phyloP scores from a whole-genome alignment of 2,888 invertebrate genomes.

The Willowsia nigromaculata region DNA sequence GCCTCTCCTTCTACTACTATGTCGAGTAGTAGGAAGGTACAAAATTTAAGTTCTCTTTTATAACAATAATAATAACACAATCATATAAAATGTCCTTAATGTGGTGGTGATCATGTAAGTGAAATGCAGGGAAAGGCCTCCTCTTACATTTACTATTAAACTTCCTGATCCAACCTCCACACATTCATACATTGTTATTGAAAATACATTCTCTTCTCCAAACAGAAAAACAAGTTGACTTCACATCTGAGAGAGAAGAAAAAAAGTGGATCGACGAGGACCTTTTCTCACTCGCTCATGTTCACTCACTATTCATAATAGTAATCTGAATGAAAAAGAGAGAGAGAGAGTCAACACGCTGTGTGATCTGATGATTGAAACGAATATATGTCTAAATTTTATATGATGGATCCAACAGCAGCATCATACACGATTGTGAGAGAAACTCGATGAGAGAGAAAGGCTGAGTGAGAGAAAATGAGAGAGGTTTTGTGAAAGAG shows the following conservation, averaged over 20 bases:
- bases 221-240: slow-evolving; percentile 12
- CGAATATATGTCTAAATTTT: slow-evolving; percentile 28
- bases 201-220: slow-evolving; percentile 49
- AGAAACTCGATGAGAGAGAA: not conserved
- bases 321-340: not conserved
- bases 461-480: slow-evolving; percentile 1
- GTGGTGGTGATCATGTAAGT: slow-evolving; percentile 54
- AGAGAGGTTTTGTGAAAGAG: slow-evolving; percentile 52
- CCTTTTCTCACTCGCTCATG: slow-evolving; percentile 27
- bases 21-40: slow-evolving; percentile 20
- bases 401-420: not conserved
- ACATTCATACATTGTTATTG: slow-evolving; percentile 52
- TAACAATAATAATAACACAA: slow-evolving; percentile 47
- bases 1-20: not conserved
- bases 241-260: not conserved
- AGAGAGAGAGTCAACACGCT: not conserved
- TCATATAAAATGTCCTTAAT: slow-evolving; percentile 63
- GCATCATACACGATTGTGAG: too few relatives aligned
- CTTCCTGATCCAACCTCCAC: slow-evolving; percentile 51
- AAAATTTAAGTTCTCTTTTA: slow-evolving; percentile 10
- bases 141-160: not conserved
- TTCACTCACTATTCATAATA: slow-evolving; percentile 24
- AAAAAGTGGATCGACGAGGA: slow-evolving; percentile 14
- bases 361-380: slow-evolving; percentile 44
- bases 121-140: slow-evolving; percentile 25